These are phyloP conservation scores for Lagorchestes hirsutus DNA, from an alignment of 2,797 vertebrate genomes.

Conservation along the genomic window DNA sequence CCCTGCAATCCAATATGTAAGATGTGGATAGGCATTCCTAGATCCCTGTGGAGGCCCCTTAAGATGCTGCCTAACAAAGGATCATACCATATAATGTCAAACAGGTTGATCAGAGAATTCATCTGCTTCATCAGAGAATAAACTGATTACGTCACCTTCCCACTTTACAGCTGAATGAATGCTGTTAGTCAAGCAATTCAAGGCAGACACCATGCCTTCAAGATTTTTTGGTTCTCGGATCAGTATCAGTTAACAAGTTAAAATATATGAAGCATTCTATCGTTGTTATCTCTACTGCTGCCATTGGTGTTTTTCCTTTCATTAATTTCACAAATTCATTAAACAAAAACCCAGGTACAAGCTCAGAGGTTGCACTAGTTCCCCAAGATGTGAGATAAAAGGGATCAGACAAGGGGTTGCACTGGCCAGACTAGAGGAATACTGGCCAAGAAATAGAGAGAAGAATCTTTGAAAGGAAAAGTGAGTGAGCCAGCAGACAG, in stretches of 20 bases:
- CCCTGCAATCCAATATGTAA: not conserved
- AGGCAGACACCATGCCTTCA: not conserved
- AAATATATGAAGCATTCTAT: not conserved
- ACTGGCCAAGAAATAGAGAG: not conserved
- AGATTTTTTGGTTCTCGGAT: not conserved
- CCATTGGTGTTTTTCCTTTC: not conserved
- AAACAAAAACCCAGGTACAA: not conserved
- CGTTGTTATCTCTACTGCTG: not conserved
- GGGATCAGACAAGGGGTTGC: not conserved
- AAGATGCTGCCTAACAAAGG: not conserved
- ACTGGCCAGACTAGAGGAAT: not conserved
- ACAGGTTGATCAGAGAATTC: not conserved
- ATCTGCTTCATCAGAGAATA: not conserved
- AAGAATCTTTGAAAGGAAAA: not conserved
- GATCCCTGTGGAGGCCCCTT: not conserved
- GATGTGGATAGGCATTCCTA: not conserved
- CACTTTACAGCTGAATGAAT: not conserved
- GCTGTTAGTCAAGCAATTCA: not conserved
- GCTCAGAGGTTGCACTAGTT: not conserved
- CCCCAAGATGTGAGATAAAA: constrained; percentile 10
- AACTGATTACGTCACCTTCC: not conserved
- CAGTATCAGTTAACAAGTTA: not conserved
- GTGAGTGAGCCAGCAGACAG: not conserved
- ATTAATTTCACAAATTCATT: not conserved
- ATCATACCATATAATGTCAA: not conserved